These are phyloP conservation scores for Suricata suricatta DNA, from an alignment of 2,113 vertebrate genomes.

Conservation along the genomic window DNA sequence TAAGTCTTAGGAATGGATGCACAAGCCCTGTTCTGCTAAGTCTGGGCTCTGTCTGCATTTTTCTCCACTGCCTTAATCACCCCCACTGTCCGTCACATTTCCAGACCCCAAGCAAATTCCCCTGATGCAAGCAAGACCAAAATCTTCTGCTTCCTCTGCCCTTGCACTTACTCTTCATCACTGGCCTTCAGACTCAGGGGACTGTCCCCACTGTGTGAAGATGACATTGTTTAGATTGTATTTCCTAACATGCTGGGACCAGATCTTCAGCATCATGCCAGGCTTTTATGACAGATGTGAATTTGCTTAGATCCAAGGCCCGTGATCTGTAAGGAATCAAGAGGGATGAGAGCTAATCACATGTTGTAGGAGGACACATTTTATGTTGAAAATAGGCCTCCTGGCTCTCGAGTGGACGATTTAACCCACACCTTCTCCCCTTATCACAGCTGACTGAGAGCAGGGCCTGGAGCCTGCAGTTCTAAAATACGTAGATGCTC, in stretches of 20 bases:
- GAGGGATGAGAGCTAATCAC: conserved; percentile 4
- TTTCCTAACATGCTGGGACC: conserved; percentile 34
- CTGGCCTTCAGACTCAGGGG: background rate
- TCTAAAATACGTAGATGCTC: background rate
- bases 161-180: background rate
- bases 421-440: background rate
- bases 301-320: conserved; percentile 16
- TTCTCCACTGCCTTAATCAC: background rate
- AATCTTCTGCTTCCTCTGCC: background rate
- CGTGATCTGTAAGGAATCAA: conserved; percentile 59
- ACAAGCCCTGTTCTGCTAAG: background rate
- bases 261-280: conserved; percentile 54
- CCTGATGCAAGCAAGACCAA: background rate
- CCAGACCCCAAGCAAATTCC: background rate
- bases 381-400: conserved; percentile 47
- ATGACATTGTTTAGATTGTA: background rate
- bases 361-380: conserved; percentile 6
- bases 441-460: background rate
- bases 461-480: background rate
- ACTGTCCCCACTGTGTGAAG: background rate
- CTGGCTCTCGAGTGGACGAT: background rate
- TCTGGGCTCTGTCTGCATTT: background rate
- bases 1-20: background rate
- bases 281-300: conserved; percentile 46
- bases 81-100: background rate